Percentiles rank a stretch among this genome's conserved stretches.
Evolutionary conservation across 2,888 invertebrate genomes (phyloP).

Genomic region (Muscina levida): DNA sequence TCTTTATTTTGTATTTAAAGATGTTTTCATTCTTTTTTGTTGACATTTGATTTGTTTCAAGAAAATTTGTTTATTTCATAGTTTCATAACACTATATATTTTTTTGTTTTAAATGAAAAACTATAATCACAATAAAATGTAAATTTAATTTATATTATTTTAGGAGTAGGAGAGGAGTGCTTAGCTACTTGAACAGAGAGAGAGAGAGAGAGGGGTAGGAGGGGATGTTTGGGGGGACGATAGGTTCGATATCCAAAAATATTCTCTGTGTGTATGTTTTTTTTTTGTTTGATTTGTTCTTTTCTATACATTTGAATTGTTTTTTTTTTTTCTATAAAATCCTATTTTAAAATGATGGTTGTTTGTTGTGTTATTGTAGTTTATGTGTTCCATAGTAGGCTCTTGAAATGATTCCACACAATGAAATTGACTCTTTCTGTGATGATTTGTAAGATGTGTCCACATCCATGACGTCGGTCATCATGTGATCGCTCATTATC

Average conservation of each 20-base stretch:
- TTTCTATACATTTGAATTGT: conserved; percentile 1
- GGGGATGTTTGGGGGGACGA: conserved; percentile 16
- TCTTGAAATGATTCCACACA: conserved; percentile 13
- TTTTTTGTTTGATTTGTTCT: background rate
- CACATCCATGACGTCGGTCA: too few species aligned
- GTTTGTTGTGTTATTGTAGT: background rate
- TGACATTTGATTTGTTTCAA: conserved; percentile 32
- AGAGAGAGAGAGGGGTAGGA: too few species aligned
- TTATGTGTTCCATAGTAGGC: background rate
- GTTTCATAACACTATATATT: conserved; percentile 7
- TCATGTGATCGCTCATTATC: background rate
- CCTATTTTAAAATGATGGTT: conserved; percentile 16
- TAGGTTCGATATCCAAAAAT: conserved; percentile 44
- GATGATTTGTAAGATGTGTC: too few species aligned
- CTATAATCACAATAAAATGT: conserved; percentile 43
- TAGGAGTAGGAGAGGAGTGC: conserved; percentile 20
- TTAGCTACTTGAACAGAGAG: too few species aligned
- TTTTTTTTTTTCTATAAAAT: conserved; percentile 27
- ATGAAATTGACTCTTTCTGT: conserved; percentile 22
- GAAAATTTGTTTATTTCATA: conserved; percentile 9
- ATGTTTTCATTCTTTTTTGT: background rate
- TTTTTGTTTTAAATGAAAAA: conserved; percentile 22
- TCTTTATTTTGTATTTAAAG: conserved; percentile 43
- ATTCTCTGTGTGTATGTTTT: conserved; percentile 24
- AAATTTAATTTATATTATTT: conserved; percentile 12